A percentile compares a stretch with the other conserved stretches of the same genome.
These are phyloP conservation scores for Helostoma temminkii DNA, from an alignment of 2,797 vertebrate genomes.

Conservation along the genomic window DNA sequence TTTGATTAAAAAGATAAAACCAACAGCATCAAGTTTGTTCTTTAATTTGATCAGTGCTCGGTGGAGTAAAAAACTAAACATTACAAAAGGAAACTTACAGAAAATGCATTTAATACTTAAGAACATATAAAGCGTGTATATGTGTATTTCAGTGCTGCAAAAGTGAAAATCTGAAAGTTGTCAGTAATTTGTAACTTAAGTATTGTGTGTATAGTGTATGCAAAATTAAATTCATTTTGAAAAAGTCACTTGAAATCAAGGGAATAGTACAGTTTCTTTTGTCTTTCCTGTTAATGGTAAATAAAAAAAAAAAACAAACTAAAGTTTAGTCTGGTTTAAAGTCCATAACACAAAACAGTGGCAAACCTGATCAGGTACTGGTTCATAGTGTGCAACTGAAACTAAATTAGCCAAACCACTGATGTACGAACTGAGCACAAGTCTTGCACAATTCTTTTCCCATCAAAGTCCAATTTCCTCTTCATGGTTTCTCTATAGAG, in stretches of 20 bases:
- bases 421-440: not conserved
- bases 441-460: not conserved
- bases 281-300: not conserved
- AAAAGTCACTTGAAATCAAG: not conserved
- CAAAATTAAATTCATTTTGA: not conserved
- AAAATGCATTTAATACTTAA: conserved; percentile 8
- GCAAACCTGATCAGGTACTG: conserved; percentile 1
- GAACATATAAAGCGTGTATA: not conserved
- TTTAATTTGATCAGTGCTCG: conserved; percentile 44
- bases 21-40: conserved; percentile 30
- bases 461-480: conserved; percentile 7
- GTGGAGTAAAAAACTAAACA: conserved; percentile 3
- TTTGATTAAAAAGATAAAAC: conserved; percentile 34
- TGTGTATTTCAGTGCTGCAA: conserved; percentile 8
- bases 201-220: not conserved
- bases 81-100: conserved; percentile 7
- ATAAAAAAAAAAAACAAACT: conserved; percentile 2
- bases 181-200: not conserved
- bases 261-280: not conserved
- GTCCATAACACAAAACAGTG: not conserved
- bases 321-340: conserved; percentile 3
- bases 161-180: not conserved
- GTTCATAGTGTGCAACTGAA: conserved; percentile 8
- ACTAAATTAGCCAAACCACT: conserved; percentile 17
- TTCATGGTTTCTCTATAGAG: conserved; percentile 86